Evolutionary conservation across 2,113 vertebrate species (phyloP), one percentile per base, ranked within the genome.

Genomic region (Chamaetylas fuelleborni): DNA sequence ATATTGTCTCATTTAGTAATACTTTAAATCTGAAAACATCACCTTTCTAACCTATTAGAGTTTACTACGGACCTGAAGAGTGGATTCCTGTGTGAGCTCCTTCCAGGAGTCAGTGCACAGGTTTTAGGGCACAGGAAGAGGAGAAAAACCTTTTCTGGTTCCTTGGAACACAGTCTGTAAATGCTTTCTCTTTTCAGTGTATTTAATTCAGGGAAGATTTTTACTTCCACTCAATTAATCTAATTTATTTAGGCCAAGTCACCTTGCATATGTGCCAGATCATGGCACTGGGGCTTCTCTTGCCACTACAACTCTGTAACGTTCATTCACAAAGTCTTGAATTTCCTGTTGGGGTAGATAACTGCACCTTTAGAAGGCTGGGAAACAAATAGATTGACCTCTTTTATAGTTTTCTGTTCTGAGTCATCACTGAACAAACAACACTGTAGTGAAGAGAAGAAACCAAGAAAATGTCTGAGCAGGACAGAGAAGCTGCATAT

Each of bases 31-130:
- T 20, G 22, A 91, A 64, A 5, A 88, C 62, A 91, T 67, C 72
- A 60, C 48, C n/a, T 72, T 84, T 53, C 13, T 65, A 61, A 84
- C 5, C 18, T 36, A 8, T 38, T 34, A 7, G 25, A 23, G 26
- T 31, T 86, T 60, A 91, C 28, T 36, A 34, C 4, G 4, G 40
- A 28, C 40, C 69, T 71, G 31, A 48, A 36, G 25, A 89, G 65
- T 71, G 33, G 16, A 58, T 33, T 83, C 40, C 28, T 57, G 17
- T 0, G 0, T 0, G 0, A 67, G 22, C 36, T 60, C 19, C 48
- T 86, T 79, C 51, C 20, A 60, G 47, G 25, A 47, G 26, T 15
- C 34, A 70, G 25, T 17, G 23, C 25, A n/a, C 0, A 1, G 51
- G 11, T 89, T 60, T 86, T 43, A 73, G 69, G 61, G 31, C 29